A percentile compares a stretch with the other conserved stretches of the same genome.
These are phyloP conservation scores for Eupithecia centaureata DNA, from an alignment of 2,888 invertebrate genomes.

Conservation along the genomic window DNA sequence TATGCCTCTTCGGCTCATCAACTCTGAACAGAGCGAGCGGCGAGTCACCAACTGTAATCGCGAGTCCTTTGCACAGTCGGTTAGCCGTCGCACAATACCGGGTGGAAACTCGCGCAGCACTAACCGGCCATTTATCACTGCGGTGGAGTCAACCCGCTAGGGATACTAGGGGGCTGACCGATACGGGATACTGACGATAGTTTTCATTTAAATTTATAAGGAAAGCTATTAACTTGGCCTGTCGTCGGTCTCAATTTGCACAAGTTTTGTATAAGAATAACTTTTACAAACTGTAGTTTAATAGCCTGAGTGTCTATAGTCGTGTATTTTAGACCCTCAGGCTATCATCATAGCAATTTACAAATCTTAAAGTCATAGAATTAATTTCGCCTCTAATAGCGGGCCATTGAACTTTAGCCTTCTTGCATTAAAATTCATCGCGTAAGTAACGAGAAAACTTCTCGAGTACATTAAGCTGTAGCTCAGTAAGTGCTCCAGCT, in stretches of 20 bases:
- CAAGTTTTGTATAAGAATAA: no score
- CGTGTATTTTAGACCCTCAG: neutral
- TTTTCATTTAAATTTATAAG: neutral
- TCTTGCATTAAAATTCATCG: constrained; percentile 53
- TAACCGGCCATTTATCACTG: neutral
- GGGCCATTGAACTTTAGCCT: constrained; percentile 22
- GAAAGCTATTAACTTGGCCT: no score
- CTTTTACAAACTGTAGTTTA: neutral
- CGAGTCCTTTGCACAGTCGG: neutral
- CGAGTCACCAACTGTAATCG: neutral
- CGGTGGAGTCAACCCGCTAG: neutral
- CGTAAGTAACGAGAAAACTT: constrained; percentile 51
- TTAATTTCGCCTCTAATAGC: constrained; percentile 38
- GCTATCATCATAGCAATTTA: neutral
- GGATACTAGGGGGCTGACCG: neutral
- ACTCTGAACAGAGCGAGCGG: neutral
- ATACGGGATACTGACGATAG: neutral
- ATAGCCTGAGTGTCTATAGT: no score
- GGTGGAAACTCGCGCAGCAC: neutral
- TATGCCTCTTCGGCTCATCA: neutral
- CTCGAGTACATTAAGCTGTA: constrained; percentile 28
- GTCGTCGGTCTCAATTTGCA: no score
- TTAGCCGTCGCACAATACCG: neutral
- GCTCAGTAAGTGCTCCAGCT: neutral
- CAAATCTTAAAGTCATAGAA: neutral